Conservation (phyloP, 2,888 invertebrate species). For the Sesamia inferens region DNA sequence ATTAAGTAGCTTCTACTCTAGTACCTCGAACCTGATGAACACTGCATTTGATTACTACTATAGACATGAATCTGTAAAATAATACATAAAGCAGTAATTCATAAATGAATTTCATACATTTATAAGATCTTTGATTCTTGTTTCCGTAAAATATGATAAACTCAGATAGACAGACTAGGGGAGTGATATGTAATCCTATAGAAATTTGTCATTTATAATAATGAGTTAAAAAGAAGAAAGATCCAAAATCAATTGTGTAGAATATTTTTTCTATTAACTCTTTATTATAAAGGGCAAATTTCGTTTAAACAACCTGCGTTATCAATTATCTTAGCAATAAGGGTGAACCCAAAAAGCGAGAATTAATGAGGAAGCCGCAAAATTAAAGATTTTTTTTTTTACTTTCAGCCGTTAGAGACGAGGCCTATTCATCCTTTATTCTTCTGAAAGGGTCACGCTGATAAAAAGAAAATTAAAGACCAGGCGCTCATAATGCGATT, state of each 20-base stretch:
- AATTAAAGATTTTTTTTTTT: conserved; percentile 69
- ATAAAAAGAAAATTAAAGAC: conserved; percentile 77
- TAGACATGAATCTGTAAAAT: no score
- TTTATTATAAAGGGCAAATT: conserved; percentile 46
- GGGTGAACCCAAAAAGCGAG: conserved; percentile 56
- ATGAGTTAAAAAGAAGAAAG: no score
- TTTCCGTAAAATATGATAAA: no score
- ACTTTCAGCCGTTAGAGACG: conserved; percentile 55
- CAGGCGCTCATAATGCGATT: conserved; percentile 74
- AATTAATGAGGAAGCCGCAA: conserved; percentile 69
- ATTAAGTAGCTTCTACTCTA: no score
- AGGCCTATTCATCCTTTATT: conserved; percentile 69
- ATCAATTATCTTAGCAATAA: conserved; percentile 70
- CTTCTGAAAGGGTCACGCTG: conserved; percentile 71
- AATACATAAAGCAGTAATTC: no score
- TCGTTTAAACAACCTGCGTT: conserved; percentile 55
- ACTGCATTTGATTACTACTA: no score
- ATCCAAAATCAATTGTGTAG: conserved; percentile 1
- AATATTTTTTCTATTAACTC: conserved; percentile 39
- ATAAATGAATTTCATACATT: no score
- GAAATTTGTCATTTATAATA: no score
- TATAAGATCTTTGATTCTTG: no score
- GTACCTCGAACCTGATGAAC: no score
- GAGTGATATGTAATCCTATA: no score
- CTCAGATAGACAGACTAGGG: no score